Base-by-base conservation (phyloP, 2,113 vertebrate genomes). In the Athene noctua region DNA sequence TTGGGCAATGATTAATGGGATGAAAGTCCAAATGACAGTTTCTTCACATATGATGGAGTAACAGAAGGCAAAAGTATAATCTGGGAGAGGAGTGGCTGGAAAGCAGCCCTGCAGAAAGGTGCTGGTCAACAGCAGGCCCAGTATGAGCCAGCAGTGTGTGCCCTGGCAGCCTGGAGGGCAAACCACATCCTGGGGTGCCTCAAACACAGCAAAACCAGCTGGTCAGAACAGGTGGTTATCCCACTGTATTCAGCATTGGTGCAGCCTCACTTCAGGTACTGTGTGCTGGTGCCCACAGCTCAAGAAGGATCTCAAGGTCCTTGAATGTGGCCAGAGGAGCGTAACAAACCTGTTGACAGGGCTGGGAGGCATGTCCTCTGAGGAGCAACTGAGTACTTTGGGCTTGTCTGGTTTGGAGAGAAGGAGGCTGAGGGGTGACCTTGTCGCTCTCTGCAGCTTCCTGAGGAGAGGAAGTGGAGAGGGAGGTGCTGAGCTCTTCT, bases 321-420 rank as follows among this genome's bases (percentile, higher is more conserved):
- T 58, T 3, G 6, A 40, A n/a, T 46, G 13, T 0, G 0, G 16
- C 8, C 38, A n/a, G 44, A n/a, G 4, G 17, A 30, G 3, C 6
- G 23, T 11, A 82, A 13, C 36, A 55, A 72, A 40, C 36, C 27
- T 6, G 3, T 20, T n/a, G 57, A 26, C 44, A 65, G 23, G 42
- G 15, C 42, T 44, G 21, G 40, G 55, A 51, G 70, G 47, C 49
- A 42, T 3, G 3, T 34, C 27, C 13, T 52, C 15, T 59, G 32
- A 46, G 63, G 29, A 77, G 49, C 4, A 18, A 36, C 57, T 66
- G 52, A 61, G 46, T 21, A 9, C 13, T 57, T 55, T 5, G 22
- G 16, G 15, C 5, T 67, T 71, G 19, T 30, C 38, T 46, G 12
- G 32, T 11, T 61, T 38, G 27, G 66, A 61, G 22, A 21, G 61